Conservation (phyloP, 2,888 invertebrate genomes). For the Neoscelio sp. region DNA sequence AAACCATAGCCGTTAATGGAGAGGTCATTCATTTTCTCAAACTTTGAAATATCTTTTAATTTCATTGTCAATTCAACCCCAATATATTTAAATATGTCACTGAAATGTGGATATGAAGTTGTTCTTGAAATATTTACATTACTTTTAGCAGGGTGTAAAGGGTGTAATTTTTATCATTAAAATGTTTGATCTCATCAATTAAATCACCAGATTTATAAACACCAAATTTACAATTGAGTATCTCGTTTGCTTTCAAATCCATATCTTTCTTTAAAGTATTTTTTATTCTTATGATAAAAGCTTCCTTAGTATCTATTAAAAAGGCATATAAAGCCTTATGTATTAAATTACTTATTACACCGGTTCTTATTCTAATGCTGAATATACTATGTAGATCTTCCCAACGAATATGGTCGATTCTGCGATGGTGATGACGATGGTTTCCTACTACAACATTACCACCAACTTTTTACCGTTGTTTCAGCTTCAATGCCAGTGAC, state of each 20-base stretch:
- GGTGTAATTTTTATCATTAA: constrained; percentile 31
- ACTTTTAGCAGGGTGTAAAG: too few species aligned
- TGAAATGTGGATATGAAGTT: too few species aligned
- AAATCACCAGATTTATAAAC: constrained; percentile 7
- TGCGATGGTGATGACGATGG: too few species aligned
- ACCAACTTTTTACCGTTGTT: too few species aligned
- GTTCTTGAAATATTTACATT: too few species aligned
- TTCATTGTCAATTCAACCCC: neutral
- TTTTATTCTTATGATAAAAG: constrained; percentile 11
- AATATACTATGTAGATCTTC: constrained; percentile 21
- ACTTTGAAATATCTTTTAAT: too few species aligned
- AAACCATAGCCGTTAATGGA: too few species aligned
- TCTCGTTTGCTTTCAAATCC: constrained; percentile 41
- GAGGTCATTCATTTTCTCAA: too few species aligned
- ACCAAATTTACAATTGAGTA: constrained; percentile 26
- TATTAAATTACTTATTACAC: constrained; percentile 31
- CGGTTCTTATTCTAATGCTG: constrained; percentile 36
- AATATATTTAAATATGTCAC: too few species aligned
- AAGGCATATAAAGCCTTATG: constrained; percentile 38
- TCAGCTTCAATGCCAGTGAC: too few species aligned
- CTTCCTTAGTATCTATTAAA: constrained; percentile 18
- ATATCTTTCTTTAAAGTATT: constrained; percentile 29
- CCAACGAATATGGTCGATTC: constrained; percentile 30
- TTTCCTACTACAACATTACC: too few species aligned
- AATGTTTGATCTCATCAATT: constrained; percentile 28